A percentile compares a stretch with the other conserved stretches of the same genome.
Conservation (phyloP, 2,113 vertebrate genomes). For the Cyprinodon brontotheroides region DNA sequence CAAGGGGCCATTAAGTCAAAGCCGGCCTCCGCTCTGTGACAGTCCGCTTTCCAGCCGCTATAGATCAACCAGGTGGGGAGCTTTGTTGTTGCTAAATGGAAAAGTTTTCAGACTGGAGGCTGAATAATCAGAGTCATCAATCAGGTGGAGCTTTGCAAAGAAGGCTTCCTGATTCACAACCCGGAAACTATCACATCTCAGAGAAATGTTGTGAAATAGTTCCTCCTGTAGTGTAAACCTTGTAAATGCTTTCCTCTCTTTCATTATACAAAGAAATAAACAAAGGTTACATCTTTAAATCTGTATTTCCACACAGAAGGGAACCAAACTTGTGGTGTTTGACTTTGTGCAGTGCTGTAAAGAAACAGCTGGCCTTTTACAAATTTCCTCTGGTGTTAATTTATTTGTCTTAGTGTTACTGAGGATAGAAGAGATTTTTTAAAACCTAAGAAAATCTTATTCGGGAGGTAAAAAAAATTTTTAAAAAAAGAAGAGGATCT, state of each 20-base stretch:
- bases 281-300: not conserved
- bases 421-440: not conserved
- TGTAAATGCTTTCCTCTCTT: constrained; percentile 16
- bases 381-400: too few relatives aligned
- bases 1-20: constrained; percentile 30
- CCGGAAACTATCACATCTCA: constrained; percentile 14
- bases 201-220: constrained; percentile 11
- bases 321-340: not conserved
- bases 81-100: constrained; percentile 1
- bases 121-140: constrained; percentile 47
- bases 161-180: constrained; percentile 22
- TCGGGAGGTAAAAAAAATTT: not conserved
- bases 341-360: not conserved
- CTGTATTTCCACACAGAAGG: not conserved
- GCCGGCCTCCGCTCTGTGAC: constrained; percentile 19
- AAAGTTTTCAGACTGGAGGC: constrained; percentile 23
- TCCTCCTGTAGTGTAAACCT: constrained; percentile 4
- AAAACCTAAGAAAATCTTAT: not conserved
- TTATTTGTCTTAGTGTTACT: too few relatives aligned
- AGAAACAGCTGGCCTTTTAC: not conserved
- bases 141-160: constrained; percentile 24
- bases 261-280: constrained; percentile 6
- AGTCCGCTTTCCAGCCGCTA: constrained; percentile 17
- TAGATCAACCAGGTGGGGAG: constrained; percentile 21
- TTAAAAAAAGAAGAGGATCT: too few relatives aligned